Evolutionary conservation across 2,113 vertebrate genomes (phyloP).

Genomic region (Apteryx mantelli): DNA sequence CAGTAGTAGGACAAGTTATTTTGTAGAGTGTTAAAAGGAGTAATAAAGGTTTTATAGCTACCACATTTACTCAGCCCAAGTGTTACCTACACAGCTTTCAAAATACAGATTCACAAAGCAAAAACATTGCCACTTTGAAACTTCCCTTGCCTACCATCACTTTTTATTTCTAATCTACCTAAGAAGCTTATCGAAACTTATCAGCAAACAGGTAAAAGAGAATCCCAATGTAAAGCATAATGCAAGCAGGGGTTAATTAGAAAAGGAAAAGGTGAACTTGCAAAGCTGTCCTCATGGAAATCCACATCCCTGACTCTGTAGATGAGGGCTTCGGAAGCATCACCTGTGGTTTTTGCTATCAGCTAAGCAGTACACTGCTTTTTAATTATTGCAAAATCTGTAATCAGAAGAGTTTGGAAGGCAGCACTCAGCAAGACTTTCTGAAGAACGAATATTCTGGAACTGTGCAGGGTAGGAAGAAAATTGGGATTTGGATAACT

Average conservation of each 20-base stretch:
- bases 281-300: slow-evolving; percentile 14
- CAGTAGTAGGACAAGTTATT: slow-evolving; percentile 7
- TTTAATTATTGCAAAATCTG: background rate
- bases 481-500: slow-evolving; percentile 1
- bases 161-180: slow-evolving; percentile 8
- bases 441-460: background rate
- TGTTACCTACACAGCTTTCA: background rate
- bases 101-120: background rate
- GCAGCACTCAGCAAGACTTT: background rate
- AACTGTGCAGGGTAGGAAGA: background rate
- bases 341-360: background rate
- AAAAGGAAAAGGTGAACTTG: slow-evolving; percentile 29
- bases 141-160: background rate
- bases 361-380: background rate
- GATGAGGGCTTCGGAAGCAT: background rate
- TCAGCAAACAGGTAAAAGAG: background rate
- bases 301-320: background rate
- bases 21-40: background rate
- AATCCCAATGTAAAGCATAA: background rate
- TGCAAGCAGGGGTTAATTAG: slow-evolving; percentile 36
- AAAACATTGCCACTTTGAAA: background rate
- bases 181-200: slow-evolving; percentile 21
- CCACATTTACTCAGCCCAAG: background rate
- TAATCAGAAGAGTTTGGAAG: background rate
- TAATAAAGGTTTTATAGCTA: slow-evolving; percentile 26